Evolutionary conservation across 2,113 vertebrate species (phyloP).

Genomic region (Glaucomys volans): DNA sequence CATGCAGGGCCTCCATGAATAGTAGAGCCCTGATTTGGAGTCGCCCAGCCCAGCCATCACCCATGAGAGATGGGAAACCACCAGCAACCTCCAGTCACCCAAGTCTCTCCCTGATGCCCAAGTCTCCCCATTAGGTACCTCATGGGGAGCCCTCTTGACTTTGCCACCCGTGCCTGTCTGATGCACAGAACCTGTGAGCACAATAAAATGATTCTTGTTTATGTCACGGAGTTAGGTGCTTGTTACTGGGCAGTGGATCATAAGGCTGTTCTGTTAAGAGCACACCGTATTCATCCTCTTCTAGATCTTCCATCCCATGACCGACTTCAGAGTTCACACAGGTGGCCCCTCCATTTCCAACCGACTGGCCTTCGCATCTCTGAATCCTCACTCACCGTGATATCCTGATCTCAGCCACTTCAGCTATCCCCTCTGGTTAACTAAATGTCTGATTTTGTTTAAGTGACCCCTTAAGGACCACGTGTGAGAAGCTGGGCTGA

Average conservation of each 20-base stretch:
- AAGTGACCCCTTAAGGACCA: background rate
- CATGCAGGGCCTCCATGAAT: background rate
- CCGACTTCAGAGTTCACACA: background rate
- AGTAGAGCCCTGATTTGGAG: background rate
- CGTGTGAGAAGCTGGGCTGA: background rate
- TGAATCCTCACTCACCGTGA: background rate
- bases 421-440: background rate
- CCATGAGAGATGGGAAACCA: background rate
- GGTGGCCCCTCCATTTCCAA: background rate
- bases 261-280: too few relatives aligned
- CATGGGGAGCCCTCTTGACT: too few relatives aligned
- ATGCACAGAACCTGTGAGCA: background rate
- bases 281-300: background rate
- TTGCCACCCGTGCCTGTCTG: background rate
- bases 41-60: too few relatives aligned
- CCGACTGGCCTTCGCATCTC: background rate
- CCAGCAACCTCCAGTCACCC: background rate
- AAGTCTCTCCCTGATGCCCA: background rate
- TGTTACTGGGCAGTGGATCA: background rate
- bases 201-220: background rate
- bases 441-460: background rate
- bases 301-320: background rate
- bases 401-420: background rate
- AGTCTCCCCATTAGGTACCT: background rate
- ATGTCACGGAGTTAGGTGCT: background rate